Evolutionary conservation across 2,888 invertebrate genomes (phyloP).

Genomic region (Perithous albicinctus): DNA sequence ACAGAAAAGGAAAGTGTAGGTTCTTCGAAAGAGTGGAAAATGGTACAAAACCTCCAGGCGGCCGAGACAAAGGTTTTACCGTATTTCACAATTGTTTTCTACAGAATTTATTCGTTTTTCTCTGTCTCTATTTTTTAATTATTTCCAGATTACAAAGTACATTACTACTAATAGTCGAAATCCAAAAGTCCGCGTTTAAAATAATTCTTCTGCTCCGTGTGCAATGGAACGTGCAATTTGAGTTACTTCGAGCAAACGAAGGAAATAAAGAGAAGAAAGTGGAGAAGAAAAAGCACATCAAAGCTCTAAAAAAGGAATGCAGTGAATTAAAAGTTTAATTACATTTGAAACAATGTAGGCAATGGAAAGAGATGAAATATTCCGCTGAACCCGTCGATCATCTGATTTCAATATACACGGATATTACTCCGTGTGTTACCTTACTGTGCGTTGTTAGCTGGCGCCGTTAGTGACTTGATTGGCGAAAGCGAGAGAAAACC

Average conservation of each 20-base stretch:
- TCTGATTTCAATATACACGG: slow-evolving; percentile 20
- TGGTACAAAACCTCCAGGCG: too few species aligned
- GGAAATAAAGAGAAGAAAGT: neutral
- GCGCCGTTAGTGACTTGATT: neutral
- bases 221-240: neutral
- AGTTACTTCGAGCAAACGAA: neutral
- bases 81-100: too few species aligned
- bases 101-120: too few species aligned
- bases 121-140: too few species aligned
- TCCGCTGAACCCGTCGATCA: neutral
- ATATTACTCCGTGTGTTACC: slow-evolving; percentile 4
- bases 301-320: neutral
- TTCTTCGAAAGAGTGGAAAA: too few species aligned
- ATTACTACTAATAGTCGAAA: too few species aligned
- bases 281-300: neutral
- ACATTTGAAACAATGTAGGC: neutral
- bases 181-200: neutral
- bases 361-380: neutral
- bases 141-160: too few species aligned
- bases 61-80: too few species aligned
- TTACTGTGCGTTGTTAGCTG: slow-evolving; percentile 8
- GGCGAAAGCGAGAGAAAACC: neutral
- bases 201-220: neutral
- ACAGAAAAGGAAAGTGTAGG: too few species aligned
- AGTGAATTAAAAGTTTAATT: neutral